Percentiles rank a stretch among this genome's conserved stretches.
These are phyloP conservation scores for Miltochrista miniata DNA, from an alignment of 2,888 invertebrate genomes.

Conservation along the genomic window DNA sequence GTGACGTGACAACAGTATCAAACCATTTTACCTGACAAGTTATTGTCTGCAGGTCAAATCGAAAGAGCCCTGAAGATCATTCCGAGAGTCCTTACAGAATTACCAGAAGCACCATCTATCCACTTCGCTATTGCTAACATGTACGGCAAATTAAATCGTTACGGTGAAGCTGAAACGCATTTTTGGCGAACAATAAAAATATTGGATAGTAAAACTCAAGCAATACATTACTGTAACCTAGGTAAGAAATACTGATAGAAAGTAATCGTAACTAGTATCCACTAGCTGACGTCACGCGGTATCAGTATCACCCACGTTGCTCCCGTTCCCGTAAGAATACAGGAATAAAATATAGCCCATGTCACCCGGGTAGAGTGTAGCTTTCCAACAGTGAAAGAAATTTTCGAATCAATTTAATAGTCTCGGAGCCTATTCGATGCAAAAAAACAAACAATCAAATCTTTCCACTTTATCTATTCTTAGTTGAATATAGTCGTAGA, in stretches of 20 bases:
- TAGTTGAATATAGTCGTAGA: background rate
- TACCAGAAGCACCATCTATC: slow-evolving; percentile 90
- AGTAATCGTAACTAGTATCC: no score
- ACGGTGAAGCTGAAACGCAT: slow-evolving; percentile 90
- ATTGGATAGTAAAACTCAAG: slow-evolving; percentile 84
- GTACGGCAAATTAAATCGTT: slow-evolving; percentile 91
- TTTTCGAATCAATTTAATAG: no score
- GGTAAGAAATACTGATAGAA: slow-evolving; percentile 79
- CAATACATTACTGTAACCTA: slow-evolving; percentile 95
- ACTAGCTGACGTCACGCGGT: no score
- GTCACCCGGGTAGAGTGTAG: no score
- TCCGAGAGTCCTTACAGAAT: slow-evolving; percentile 85
- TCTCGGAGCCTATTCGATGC: no score
- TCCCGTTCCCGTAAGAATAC: no score
- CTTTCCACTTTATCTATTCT: no score
- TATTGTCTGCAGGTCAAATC: slow-evolving; percentile 76
- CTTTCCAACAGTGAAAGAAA: no score
- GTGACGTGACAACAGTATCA: no score
- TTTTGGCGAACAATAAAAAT: slow-evolving; percentile 90
- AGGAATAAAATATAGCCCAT: no score
- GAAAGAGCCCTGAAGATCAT: slow-evolving; percentile 89
- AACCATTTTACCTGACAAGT: background rate
- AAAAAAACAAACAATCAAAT: no score
- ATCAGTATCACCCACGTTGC: no score
- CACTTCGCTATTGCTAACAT: slow-evolving; percentile 95